These are phyloP conservation scores for Cyanoderma ruficeps DNA, from an alignment of 2,113 vertebrate genomes.

Conservation along the genomic window DNA sequence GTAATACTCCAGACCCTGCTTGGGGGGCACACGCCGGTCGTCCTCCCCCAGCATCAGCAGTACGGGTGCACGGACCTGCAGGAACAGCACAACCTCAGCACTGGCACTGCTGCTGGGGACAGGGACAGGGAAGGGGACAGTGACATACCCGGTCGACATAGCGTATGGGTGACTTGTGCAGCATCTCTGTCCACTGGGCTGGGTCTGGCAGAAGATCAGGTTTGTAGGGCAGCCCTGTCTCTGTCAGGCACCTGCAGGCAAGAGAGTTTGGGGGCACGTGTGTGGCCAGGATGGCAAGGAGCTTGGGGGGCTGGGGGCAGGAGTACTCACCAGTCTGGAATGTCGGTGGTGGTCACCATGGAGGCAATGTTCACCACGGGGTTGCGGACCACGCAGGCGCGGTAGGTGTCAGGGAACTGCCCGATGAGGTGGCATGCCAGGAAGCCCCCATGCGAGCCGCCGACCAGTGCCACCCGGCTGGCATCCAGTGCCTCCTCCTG, in stretches of 20 bases:
- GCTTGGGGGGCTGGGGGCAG: not conserved
- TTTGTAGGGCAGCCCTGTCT: slow-evolving; percentile 80
- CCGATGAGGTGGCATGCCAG: slow-evolving; percentile 93
- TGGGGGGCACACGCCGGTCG: slow-evolving; percentile 87
- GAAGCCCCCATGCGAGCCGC: slow-evolving; percentile 94
- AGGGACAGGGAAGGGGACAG: not conserved
- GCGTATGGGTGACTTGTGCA: slow-evolving; percentile 87
- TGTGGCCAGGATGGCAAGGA: rapidly evolving
- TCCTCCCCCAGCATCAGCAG: slow-evolving; percentile 89
- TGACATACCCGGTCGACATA: slow-evolving; percentile 75
- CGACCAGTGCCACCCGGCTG: slow-evolving; percentile 81
- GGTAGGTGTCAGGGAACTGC: slow-evolving; percentile 89
- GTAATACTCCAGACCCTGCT: slow-evolving; percentile 93
- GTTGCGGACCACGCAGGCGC: slow-evolving; percentile 86
- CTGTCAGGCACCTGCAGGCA: slow-evolving; percentile 85
- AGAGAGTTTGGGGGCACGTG: rapidly evolving
- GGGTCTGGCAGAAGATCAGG: slow-evolving; percentile 74
- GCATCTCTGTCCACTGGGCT: slow-evolving; percentile 82
- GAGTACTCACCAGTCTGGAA: slow-evolving; percentile 90
- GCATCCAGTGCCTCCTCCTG: slow-evolving; percentile 74
- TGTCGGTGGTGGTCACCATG: slow-evolving; percentile 89
- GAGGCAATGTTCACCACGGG: slow-evolving; percentile 91
- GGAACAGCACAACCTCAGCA: not conserved
- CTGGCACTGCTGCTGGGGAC: rapidly evolving
- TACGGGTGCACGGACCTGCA: slow-evolving; percentile 87